Evolutionary conservation across 1,140 invertebrate genomes (phyloP).

Genomic region (Zaprionus ornatus): DNA sequence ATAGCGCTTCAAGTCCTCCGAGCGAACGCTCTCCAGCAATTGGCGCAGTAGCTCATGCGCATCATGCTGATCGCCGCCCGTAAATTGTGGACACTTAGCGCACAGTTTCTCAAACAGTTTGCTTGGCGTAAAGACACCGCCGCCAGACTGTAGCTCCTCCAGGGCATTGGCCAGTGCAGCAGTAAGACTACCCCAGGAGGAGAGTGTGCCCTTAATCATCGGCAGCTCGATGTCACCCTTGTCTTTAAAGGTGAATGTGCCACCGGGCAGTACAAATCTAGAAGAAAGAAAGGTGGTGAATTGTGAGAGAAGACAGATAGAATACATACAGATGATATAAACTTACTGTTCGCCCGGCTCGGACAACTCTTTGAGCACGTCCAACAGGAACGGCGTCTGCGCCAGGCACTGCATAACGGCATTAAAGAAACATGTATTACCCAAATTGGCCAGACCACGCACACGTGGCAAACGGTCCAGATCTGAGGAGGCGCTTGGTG

Average conservation of each 20-base stretch:
- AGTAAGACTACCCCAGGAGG: constrained; percentile 89
- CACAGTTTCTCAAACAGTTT: constrained; percentile 91
- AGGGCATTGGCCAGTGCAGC: constrained; percentile 88
- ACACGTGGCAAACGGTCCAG: constrained; percentile 84
- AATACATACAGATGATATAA: not conserved
- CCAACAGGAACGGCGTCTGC: constrained; percentile 92
- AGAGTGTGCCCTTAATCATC: constrained; percentile 87
- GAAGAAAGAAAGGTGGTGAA: not conserved
- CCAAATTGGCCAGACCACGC: constrained; percentile 92
- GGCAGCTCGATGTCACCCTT: constrained; percentile 85
- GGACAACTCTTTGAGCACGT: constrained; percentile 89
- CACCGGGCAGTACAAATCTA: constrained; percentile 88
- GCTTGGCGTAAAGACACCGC: constrained; percentile 88
- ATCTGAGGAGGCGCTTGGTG: constrained; percentile 4
- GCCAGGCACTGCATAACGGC: constrained; percentile 96
- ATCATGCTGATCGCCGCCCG: constrained; percentile 97
- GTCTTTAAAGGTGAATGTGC: constrained; percentile 85
- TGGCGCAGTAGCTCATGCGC: constrained; percentile 96
- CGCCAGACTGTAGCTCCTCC: constrained; percentile 87
- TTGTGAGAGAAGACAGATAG: not conserved
- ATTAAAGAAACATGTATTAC: constrained; percentile 99
- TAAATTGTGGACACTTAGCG: constrained; percentile 92
- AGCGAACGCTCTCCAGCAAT: constrained; percentile 92
- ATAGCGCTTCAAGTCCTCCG: constrained; percentile 90
- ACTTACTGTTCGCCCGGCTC: constrained; percentile 86